Evolutionary conservation across 1,140 invertebrate genomes (phyloP).

Genomic region (Drosophila pallidifrons): DNA sequence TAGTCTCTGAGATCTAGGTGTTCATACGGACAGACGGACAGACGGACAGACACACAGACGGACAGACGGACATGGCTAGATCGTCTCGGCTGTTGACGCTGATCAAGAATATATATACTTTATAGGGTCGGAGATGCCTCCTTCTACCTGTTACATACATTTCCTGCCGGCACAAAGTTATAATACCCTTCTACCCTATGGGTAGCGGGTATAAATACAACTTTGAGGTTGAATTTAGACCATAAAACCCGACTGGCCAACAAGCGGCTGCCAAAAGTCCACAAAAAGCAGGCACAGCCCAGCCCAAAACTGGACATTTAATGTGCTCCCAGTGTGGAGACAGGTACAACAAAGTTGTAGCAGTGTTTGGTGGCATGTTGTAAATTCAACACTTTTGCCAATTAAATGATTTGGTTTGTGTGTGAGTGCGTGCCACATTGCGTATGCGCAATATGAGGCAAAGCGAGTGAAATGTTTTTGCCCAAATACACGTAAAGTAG

Average conservation of each 20-base stretch:
- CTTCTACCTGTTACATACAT: too few relatives aligned
- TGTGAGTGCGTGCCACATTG: slow-evolving; percentile 21
- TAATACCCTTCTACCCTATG: too few relatives aligned
- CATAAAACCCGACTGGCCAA: neutral
- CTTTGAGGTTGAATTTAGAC: neutral
- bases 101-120: too few relatives aligned
- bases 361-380: slow-evolving; percentile 33
- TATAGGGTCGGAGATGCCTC: too few relatives aligned
- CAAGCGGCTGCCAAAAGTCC: neutral
- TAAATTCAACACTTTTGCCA: slow-evolving; percentile 41
- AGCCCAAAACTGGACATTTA: slow-evolving; percentile 31
- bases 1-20: too few relatives aligned
- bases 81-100: too few relatives aligned
- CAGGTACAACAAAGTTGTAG: slow-evolving; percentile 5
- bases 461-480: slow-evolving; percentile 41
- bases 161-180: too few relatives aligned
- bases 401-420: slow-evolving; percentile 19
- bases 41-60: too few relatives aligned
- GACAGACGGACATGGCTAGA: too few relatives aligned
- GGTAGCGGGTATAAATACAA: too few relatives aligned
- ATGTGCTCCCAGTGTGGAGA: neutral
- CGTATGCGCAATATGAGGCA: slow-evolving; percentile 25
- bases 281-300: neutral
- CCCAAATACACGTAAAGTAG: slow-evolving; percentile 51
- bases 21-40: too few relatives aligned